Base-by-base conservation (phyloP, 1,140 invertebrate genomes). In the Notospermus geniculatus region DNA sequence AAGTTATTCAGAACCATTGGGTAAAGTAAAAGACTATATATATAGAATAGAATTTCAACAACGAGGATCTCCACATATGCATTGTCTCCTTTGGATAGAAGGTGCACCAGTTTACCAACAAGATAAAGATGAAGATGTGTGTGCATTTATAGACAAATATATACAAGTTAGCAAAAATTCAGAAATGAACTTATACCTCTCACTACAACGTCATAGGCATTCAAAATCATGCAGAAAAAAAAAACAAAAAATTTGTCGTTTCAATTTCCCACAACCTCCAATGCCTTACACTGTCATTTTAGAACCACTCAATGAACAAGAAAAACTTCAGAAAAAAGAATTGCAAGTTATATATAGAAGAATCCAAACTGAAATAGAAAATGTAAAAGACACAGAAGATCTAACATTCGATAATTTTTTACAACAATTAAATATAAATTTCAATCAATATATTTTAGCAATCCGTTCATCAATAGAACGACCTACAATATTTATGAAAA, bases 11-110 rank as follows among this genome's bases (percentile, higher is more conserved):
- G 45, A 27, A n/a, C 63, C 67, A 11, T 39, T 68, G 29, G 67
- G 71, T 15, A 50, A 67, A 59, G 46, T 72, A 15, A 29, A 11
- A 17, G 68, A 74, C 62, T 68, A 55, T 45, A 70, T 68, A 60
- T 74, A 68, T 59, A 66, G 74, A n/a, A 76, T 83, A 50, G 78
- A 83, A 63, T 82, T 79, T 67, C 80, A 83, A 62, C 76, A 82
- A 59, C 71, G 80, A 29, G 81, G 82, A 5, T 77, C 70, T 54
- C 80, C 82, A 19, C 81, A 83, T 70, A 52, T 80, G 15, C 80
- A 83, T 58, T 71, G 78, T 46, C 59, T 83, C 1, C 32, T 78
- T n/a, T 83, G 81, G 79, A 60, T 80, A 1, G 63, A 79, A 65
- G 66, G 75, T 70, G 63, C 71, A 30, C 80, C 80, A 53, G 29